A percentile compares a stretch with the other conserved stretches of the same genome.
Conservation (phyloP, 2,888 invertebrate species). For the Acanthosoma haemorrhoidale region DNA sequence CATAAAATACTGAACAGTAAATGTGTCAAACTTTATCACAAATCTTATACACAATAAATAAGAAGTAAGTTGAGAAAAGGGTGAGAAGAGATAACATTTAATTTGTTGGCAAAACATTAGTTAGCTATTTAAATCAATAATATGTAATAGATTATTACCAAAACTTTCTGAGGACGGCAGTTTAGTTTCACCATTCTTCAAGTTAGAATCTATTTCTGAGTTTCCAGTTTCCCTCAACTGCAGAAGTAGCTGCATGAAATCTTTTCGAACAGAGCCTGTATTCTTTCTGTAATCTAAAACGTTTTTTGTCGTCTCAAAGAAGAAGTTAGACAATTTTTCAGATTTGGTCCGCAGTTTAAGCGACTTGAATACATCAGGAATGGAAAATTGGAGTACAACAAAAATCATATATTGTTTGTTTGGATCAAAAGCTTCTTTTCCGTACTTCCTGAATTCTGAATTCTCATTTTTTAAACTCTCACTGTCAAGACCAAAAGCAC, state of each 20-base stretch:
- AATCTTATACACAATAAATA: too few relatives aligned
- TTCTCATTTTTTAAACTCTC: constrained; percentile 22
- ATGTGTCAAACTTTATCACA: too few relatives aligned
- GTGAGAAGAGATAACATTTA: too few relatives aligned
- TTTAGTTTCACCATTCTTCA: neutral
- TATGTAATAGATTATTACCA: too few relatives aligned
- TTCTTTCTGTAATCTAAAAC: constrained; percentile 23
- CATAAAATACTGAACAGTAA: too few relatives aligned
- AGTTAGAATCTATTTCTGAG: neutral
- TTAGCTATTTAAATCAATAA: too few relatives aligned
- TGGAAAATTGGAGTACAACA: neutral
- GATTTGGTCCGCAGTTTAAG: constrained; percentile 18
- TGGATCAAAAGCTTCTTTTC: constrained; percentile 15
- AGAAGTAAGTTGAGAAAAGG: too few relatives aligned
- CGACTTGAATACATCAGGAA: neutral
- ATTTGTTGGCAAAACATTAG: too few relatives aligned
- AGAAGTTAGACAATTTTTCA: constrained; percentile 4
- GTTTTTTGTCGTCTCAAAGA: neutral
- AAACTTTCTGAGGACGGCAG: too few relatives aligned
- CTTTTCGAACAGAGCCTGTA: constrained; percentile 25
- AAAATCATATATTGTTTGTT: neutral
- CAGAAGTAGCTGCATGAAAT: constrained; percentile 31
- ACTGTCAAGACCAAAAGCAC: constrained; percentile 30
- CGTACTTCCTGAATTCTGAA: constrained; percentile 12
- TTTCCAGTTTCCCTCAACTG: constrained; percentile 28